Base-by-base conservation (phyloP, 1,140 invertebrate genomes). In the Whitmania pigra region DNA sequence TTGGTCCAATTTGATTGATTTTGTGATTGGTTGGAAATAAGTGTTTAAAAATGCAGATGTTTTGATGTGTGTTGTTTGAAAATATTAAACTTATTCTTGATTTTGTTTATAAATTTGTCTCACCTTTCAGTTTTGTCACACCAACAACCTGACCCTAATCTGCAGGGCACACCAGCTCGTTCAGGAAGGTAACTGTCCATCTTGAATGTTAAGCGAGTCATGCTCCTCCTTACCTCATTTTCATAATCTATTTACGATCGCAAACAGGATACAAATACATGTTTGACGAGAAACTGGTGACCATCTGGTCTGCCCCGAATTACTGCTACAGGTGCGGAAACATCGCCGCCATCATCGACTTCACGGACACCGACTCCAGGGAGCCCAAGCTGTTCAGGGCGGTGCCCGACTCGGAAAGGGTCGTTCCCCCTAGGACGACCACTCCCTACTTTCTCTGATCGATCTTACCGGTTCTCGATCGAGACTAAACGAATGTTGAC, bases 291-390 rank as follows among this genome's bases (percentile, higher is more conserved):
- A 97, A 94, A 74, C 93, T 99, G 5, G 86, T 99, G 9, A 99
- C 97, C 1, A 94, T 99, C 6, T 99, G 97, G 96, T 99, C 97
- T 2, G 97, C 97, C 18, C 97, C 97, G 2, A 99, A 99, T 83
- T 99, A 99, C 81, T 99, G 95, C 81, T 99, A 98, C 82, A 88
- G 96, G 81, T 99, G 96, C 84, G 97, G 96, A 57, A 99, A 99
- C 82, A 93, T 98, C 67, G 97, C 97, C 15, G 94, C 97, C 17
- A 97, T 99, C 80, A 84, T 99, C 80, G 93, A 97, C 86, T 85
- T 98, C 71, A 91, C 94, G 53, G 87, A 88, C 73, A 87, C 89
- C 4, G 88, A 91, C 74, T 86, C 88, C 75, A 87, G 88, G 77
- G 87, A 88, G 76, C 86, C 92, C 27, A 92, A 93, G 83, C 85